Percentiles rank a stretch among this genome's conserved stretches.
phyloP scores from a whole-genome alignment of 2,113 vertebrate species.

The Myodes glareolus region DNA sequence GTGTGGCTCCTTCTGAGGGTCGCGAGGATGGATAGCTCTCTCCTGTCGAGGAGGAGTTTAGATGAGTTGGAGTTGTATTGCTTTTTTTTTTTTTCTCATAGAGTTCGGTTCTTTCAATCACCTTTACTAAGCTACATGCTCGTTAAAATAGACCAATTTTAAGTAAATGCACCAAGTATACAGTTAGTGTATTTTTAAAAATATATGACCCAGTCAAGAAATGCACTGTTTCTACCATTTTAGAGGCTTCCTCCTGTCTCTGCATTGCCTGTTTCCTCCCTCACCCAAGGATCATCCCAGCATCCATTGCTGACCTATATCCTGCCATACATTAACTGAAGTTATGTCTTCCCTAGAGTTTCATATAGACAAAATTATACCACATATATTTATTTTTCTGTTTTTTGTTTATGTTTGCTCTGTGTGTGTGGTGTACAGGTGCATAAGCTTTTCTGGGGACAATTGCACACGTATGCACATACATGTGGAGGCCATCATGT shows the following conservation, averaged over 20 bases:
- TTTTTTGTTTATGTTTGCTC: neutral
- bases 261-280: neutral
- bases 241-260: neutral
- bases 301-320: neutral
- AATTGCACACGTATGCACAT: neutral
- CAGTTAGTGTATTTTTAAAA: constrained; percentile 17
- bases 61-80: neutral
- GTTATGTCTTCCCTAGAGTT: neutral
- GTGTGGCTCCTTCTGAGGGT: neutral
- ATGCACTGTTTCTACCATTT: neutral
- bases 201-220: neutral
- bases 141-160: neutral
- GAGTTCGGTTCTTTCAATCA: neutral
- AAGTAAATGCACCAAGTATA: neutral
- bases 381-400: neutral
- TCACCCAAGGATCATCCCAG: neutral
- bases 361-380: neutral
- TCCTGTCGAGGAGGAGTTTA: neutral
- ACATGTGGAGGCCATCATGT: neutral
- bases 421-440: neutral
- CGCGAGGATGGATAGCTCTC: neutral
- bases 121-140: neutral
- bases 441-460: neutral
- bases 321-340: neutral
- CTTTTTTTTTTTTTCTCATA: neutral